Percentiles rank a stretch among this genome's conserved stretches.
Conservation (phyloP, 2,113 vertebrate genomes). For the Paradisaea rubra region DNA sequence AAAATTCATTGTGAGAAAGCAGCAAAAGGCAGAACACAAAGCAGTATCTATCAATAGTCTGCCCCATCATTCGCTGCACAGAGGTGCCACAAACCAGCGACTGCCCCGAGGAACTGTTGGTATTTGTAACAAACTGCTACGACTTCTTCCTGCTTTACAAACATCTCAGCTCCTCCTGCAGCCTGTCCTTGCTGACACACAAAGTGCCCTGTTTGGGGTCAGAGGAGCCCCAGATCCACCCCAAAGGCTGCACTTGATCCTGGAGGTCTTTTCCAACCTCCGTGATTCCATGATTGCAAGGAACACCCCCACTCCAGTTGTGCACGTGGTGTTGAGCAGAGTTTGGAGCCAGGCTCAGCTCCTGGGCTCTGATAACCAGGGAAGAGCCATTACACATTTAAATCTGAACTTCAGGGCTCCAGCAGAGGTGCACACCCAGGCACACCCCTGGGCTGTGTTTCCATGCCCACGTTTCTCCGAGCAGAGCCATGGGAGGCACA, state of each 20-base stretch:
- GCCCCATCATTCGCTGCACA: background rate
- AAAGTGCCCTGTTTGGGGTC: accelerated
- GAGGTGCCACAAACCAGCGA: background rate
- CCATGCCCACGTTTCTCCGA: accelerated
- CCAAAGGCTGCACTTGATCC: background rate
- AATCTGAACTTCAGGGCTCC: accelerated
- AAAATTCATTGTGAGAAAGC: background rate
- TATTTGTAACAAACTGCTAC: background rate
- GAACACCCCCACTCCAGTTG: accelerated
- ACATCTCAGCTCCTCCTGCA: background rate
- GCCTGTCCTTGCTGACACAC: background rate
- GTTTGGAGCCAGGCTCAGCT: background rate
- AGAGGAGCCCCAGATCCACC: background rate
- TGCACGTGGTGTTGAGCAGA: accelerated
- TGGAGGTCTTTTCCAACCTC: background rate
- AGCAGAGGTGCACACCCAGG: background rate
- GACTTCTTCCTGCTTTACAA: accelerated
- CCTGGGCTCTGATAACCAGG: accelerated
- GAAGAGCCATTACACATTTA: accelerated
- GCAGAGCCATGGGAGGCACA: accelerated
- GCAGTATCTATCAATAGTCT: accelerated
- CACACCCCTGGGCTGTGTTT: accelerated
- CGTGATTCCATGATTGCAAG: accelerated
- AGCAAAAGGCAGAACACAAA: background rate
- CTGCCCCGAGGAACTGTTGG: accelerated